Conservation (phyloP, 1,140 invertebrate genomes). For the Mya arenaria region DNA sequence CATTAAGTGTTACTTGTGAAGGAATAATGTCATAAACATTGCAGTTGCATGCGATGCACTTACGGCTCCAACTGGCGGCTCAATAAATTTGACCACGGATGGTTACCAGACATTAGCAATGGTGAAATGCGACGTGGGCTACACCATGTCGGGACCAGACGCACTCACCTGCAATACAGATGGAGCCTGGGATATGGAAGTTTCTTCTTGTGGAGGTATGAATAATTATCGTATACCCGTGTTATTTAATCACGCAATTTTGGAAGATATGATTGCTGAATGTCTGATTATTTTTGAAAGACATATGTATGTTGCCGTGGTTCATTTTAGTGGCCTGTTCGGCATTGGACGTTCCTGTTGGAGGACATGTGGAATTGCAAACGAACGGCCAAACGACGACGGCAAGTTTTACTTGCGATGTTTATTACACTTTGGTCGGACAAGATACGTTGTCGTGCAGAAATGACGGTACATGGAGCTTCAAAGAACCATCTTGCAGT, state of each 20-base stretch:
- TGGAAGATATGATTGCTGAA: too few relatives aligned
- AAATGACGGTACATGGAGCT: constrained; percentile 45
- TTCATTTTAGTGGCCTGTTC: constrained; percentile 29
- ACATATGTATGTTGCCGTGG: not conserved
- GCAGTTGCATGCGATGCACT: constrained; percentile 19
- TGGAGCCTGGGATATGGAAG: constrained; percentile 22
- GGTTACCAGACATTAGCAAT: constrained; percentile 4
- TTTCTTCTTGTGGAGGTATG: constrained; percentile 2
- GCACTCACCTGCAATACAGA: constrained; percentile 26
- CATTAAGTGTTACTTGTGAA: too few relatives aligned
- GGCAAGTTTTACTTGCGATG: constrained; percentile 21
- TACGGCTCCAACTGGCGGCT: not conserved
- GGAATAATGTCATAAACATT: too few relatives aligned
- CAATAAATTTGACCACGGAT: not conserved
- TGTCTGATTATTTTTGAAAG: too few relatives aligned
- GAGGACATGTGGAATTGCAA: constrained; percentile 4
- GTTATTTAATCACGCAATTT: too few relatives aligned
- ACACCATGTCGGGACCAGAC: constrained; percentile 10
- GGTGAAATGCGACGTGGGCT: constrained; percentile 6
- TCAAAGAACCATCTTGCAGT: constrained; percentile 29
- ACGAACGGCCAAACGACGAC: constrained; percentile 17
- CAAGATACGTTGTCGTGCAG: constrained; percentile 15
- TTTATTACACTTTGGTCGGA: constrained; percentile 27
- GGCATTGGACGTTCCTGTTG: not conserved
- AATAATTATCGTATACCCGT: too few relatives aligned